Percentiles rank a stretch among this genome's conserved stretches.
These are phyloP conservation scores for Nothura maculosa DNA, from an alignment of 2,797 vertebrate genomes.

Conservation along the genomic window DNA sequence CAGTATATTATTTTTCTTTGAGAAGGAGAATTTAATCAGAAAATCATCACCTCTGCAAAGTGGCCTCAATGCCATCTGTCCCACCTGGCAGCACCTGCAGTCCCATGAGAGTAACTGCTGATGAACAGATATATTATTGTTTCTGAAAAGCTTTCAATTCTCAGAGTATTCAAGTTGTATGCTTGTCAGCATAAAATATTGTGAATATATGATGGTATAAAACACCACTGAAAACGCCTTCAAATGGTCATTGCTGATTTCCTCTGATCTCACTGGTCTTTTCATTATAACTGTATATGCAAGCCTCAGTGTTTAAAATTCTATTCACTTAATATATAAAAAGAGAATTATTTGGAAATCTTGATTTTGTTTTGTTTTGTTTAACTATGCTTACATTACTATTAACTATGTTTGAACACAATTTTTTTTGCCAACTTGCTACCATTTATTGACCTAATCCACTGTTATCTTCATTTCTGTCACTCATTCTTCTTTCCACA, in stretches of 20 bases:
- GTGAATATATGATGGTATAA: background rate
- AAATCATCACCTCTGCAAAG: background rate
- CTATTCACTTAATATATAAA: background rate
- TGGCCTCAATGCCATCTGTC: background rate
- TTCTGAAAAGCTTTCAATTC: background rate
- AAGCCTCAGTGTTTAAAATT: background rate
- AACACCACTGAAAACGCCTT: background rate
- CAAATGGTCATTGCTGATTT: background rate
- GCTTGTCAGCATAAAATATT: background rate
- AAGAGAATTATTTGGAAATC: background rate
- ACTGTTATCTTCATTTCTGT: background rate
- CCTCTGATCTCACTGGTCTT: background rate
- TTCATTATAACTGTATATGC: background rate
- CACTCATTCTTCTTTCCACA: background rate
- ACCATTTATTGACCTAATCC: background rate
- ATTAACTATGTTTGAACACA: background rate
- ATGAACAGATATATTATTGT: background rate
- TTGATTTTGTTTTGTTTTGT: background rate
- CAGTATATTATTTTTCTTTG: slow-evolving; percentile 14
- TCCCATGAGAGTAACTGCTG: background rate
- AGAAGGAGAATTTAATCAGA: background rate
- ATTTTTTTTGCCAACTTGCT: background rate
- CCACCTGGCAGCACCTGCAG: background rate
- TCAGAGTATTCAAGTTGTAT: background rate
- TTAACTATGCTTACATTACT: background rate